phyloP scores from a whole-genome alignment of 2,888 invertebrate genomes.

The Nemoura dubitans region DNA sequence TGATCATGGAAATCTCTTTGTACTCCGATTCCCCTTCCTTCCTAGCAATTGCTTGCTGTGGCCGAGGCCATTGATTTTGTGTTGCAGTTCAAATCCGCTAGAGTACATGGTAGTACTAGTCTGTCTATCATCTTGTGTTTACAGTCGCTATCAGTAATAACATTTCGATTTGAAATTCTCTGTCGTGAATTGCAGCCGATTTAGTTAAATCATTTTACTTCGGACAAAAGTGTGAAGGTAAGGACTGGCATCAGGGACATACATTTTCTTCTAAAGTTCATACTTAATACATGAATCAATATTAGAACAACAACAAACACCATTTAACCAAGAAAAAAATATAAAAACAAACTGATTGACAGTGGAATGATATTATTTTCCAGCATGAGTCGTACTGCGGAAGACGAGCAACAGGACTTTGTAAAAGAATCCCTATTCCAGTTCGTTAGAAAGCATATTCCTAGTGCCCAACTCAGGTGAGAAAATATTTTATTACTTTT shows the following conservation, averaged over 20 bases:
- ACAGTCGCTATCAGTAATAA: neutral
- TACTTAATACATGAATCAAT: neutral
- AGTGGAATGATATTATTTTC: neutral
- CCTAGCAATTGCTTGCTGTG: neutral
- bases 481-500: constrained; percentile 40
- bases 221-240: neutral
- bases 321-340: neutral
- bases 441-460: constrained; percentile 82
- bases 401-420: constrained; percentile 71
- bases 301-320: neutral
- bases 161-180: neutral
- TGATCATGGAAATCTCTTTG: no score
- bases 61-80: neutral
- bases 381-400: constrained; percentile 46
- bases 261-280: neutral
- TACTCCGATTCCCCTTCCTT: no score
- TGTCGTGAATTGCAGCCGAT: neutral
- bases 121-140: neutral
- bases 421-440: constrained; percentile 85
- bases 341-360: neutral
- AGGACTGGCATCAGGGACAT: neutral
- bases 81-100: neutral
- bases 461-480: constrained; percentile 78
- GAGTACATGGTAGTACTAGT: neutral
- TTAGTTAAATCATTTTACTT: neutral